Conservation (phyloP, 2,113 vertebrate species). For the Tragelaphus scriptus region DNA sequence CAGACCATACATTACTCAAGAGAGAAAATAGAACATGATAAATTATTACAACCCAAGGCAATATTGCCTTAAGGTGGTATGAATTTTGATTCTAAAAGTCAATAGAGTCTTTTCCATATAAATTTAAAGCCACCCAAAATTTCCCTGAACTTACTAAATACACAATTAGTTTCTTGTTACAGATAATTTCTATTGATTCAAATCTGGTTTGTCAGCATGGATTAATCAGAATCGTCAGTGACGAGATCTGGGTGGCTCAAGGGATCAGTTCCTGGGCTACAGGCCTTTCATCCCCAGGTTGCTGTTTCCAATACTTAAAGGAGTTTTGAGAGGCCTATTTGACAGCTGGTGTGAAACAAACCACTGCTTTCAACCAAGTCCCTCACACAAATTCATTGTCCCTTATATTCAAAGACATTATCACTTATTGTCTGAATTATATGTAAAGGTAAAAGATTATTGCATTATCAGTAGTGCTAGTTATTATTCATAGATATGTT, state of each 20-base stretch:
- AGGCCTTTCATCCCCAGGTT: slow-evolving; percentile 59
- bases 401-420: not conserved
- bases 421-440: not conserved
- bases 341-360: slow-evolving; percentile 58
- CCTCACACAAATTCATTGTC: not conserved
- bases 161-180: slow-evolving; percentile 81
- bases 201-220: slow-evolving; percentile 76
- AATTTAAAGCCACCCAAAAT: slow-evolving; percentile 63
- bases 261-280: slow-evolving; percentile 60
- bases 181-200: slow-evolving; percentile 83
- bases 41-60: slow-evolving; percentile 53
- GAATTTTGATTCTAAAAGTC: slow-evolving; percentile 59
- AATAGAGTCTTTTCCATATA: slow-evolving; percentile 52
- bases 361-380: slow-evolving; percentile 17
- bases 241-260: slow-evolving; percentile 54
- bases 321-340: slow-evolving; percentile 61
- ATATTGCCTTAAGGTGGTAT: slow-evolving; percentile 27
- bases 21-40: not conserved
- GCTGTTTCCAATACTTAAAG: slow-evolving; percentile 49
- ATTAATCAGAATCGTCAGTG: slow-evolving; percentile 78
- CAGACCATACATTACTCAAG: not conserved
- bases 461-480: not conserved
- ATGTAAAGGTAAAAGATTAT: not conserved
- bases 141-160: slow-evolving; percentile 75
- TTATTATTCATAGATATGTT: not conserved